phyloP scores from a whole-genome alignment of 2,888 invertebrate genomes.

The Plebejus anna region DNA sequence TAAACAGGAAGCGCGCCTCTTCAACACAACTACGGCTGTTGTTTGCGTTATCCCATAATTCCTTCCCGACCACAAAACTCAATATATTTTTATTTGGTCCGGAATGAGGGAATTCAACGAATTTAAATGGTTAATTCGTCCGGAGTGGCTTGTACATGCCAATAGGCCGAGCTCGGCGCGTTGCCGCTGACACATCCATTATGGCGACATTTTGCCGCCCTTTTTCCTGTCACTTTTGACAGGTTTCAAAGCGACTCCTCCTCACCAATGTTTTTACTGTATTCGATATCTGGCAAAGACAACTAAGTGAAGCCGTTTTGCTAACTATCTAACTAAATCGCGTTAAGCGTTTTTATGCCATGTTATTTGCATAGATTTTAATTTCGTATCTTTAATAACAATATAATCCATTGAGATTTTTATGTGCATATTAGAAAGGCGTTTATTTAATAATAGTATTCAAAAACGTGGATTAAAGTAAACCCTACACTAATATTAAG shows the following conservation, averaged over 20 bases:
- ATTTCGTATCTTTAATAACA: background rate
- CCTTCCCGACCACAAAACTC: background rate
- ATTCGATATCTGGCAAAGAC: constrained; percentile 32
- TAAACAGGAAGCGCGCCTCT: background rate
- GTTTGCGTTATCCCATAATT: background rate
- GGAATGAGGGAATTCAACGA: constrained; percentile 23
- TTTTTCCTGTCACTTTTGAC: constrained; percentile 77
- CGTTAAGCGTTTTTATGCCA: background rate
- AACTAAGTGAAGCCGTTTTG: constrained; percentile 13
- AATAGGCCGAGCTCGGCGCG: constrained; percentile 63
- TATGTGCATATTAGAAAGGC: too few species aligned
- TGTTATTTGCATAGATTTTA: background rate
- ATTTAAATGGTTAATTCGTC: constrained; percentile 58
- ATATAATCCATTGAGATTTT: too few species aligned
- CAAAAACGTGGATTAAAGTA: too few species aligned
- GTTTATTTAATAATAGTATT: too few species aligned
- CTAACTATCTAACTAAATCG: too few species aligned
- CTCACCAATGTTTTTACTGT: constrained; percentile 62
- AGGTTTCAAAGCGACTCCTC: constrained; percentile 75
- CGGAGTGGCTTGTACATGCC: constrained; percentile 63
- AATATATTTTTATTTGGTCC: background rate
- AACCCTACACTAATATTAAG: too few species aligned
- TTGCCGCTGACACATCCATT: constrained; percentile 78
- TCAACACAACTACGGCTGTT: background rate
- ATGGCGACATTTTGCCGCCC: constrained; percentile 76